Evolutionary conservation across 2,113 vertebrate species (phyloP), one percentile per base, ranked within the genome.

Genomic region (Ondatra zibethicus): DNA sequence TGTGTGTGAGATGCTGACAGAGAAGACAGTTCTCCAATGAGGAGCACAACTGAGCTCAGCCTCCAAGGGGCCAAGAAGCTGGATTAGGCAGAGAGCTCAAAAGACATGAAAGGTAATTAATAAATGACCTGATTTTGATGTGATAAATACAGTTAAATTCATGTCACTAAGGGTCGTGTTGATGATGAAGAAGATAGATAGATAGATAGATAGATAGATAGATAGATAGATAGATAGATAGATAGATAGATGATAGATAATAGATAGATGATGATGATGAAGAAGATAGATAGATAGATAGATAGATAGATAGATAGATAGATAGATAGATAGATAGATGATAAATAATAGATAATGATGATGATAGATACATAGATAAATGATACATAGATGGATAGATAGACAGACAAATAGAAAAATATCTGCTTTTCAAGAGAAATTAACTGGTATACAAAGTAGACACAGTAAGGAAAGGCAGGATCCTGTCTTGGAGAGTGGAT

Each of bases 51-150:
- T 14, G 9, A 3, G 10, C 5, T 75, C 19, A 3, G 73, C 66
- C 39, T 70, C 58, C 33, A 27, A 39, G 14, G 82, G 84, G 12
- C 65, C 39, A 29, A 36, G 31, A 87, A 73, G 66, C 66, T 42
- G 3, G 36, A 70, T 0, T 33, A 61, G 21, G 31, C 0, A 0
- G 0, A 0, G 29, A n/a, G 6, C 65, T 95, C 27, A 78, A 21
- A 31, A 61, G 52, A 5, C 2, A 76, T 52, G 66, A 19, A 5
- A 9, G 16, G 47, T 65, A 36, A 47, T 17, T 55, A 84, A 65
- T 21, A 85, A 50, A 33, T 3, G 0, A 23, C 12, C 19, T 66
- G 14, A 21, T 76, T 81, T 13, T 80, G 78, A 84, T 45, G 78
- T 33, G 16, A 47, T 58, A 70, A 45, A 52, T 11, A 47, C 14